Conservation (phyloP, 2,888 invertebrate genomes). For the Nemurella pictetii region DNA sequence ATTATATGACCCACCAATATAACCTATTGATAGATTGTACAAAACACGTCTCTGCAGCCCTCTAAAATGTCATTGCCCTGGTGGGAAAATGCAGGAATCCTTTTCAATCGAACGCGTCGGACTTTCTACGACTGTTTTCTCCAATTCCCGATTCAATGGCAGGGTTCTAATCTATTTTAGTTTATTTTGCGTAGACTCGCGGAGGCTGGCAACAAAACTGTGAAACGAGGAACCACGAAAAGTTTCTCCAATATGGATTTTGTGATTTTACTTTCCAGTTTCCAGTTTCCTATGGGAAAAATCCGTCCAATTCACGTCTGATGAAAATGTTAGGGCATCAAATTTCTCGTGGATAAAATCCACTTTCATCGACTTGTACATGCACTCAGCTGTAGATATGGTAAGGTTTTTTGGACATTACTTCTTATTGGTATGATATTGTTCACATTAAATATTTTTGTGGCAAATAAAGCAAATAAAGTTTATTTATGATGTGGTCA, state of each 20-base stretch:
- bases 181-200: background rate
- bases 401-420: too few relatives aligned
- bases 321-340: too few relatives aligned
- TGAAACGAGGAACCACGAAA: background rate
- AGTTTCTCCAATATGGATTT: background rate
- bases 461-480: background rate
- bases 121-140: background rate
- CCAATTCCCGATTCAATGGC: background rate
- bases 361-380: too few relatives aligned
- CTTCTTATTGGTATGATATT: too few relatives aligned
- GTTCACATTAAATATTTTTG: background rate
- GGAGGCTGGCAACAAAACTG: background rate
- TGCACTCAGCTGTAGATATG: too few relatives aligned
- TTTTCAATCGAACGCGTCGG: background rate
- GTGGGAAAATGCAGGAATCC: constrained; percentile 1
- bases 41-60: background rate
- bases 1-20: constrained; percentile 16
- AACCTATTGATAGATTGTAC: constrained; percentile 14
- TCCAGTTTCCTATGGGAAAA: too few relatives aligned
- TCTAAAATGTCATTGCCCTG: constrained; percentile 17
- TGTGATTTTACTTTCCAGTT: background rate
- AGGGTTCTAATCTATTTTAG: background rate
- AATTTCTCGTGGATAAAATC: too few relatives aligned
- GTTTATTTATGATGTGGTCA: background rate
- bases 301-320: too few relatives aligned